Conservation (phyloP, 35 echinoderm and acorn worm genomes). For the Diadema setosum region DNA sequence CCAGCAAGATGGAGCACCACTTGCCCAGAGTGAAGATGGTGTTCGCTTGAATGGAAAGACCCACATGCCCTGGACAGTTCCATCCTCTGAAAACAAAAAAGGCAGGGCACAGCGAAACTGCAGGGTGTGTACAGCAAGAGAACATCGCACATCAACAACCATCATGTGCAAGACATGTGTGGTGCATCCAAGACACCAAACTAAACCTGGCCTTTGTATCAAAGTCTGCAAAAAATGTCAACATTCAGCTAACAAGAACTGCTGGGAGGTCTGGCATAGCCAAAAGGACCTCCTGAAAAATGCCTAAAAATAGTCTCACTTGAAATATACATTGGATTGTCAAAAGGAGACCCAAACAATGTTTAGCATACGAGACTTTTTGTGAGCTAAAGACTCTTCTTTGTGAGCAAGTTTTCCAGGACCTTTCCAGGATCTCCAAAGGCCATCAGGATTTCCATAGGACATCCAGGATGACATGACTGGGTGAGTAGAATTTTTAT, state of each 20-base stretch:
- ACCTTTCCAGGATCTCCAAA: no score
- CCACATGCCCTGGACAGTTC: background rate
- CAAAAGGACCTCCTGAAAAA: background rate
- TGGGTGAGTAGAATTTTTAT: no score
- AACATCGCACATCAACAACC: background rate
- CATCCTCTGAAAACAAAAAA: background rate
- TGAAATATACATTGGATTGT: background rate
- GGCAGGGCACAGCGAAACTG: background rate
- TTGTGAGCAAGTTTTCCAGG: no score
- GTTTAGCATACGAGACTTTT: no score
- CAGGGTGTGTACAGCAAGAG: background rate
- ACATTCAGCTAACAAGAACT: background rate
- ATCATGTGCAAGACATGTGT: background rate
- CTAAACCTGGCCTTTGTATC: conserved; percentile 1
- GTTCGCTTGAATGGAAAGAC: background rate
- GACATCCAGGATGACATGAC: no score
- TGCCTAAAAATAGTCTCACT: background rate
- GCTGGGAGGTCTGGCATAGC: conserved; percentile 6
- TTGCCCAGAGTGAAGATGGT: background rate
- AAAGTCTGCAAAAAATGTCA: background rate
- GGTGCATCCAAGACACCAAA: background rate
- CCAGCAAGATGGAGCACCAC: background rate
- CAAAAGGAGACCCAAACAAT: no score
- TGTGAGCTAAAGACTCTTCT: no score
- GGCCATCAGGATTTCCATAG: no score